These are phyloP conservation scores for Allolobophora icterica DNA, from an alignment of 2,888 invertebrate species.

Conservation along the genomic window DNA sequence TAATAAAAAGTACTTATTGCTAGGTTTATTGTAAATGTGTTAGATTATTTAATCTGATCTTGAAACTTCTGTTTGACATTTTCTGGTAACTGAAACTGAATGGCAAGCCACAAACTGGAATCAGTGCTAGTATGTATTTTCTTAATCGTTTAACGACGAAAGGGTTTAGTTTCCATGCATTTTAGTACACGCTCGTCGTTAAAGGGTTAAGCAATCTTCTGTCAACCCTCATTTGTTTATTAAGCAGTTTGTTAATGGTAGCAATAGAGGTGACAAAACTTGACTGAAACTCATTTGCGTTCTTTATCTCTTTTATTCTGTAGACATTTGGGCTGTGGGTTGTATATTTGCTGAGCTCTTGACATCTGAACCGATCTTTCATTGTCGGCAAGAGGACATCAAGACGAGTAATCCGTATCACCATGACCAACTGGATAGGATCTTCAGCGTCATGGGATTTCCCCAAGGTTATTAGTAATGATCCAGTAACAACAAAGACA, in stretches of 20 bases:
- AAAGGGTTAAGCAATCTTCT: not conserved
- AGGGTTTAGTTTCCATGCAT: no score
- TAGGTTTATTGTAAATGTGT: not conserved
- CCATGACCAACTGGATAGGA: constrained; percentile 95
- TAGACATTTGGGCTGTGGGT: constrained; percentile 98
- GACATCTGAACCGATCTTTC: constrained; percentile 98
- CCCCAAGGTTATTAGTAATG: constrained; percentile 71
- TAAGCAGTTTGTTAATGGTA: not conserved
- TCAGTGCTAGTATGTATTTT: no score
- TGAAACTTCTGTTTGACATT: not conserved
- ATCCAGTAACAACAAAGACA: constrained; percentile 73
- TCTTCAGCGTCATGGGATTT: constrained; percentile 99
- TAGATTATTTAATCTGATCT: not conserved
- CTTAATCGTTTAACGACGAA: no score
- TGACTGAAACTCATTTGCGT: not conserved
- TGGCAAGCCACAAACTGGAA: no score
- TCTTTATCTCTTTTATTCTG: not conserved
- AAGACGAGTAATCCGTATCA: constrained; percentile 99
- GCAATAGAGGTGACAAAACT: not conserved
- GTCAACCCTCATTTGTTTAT: not conserved
- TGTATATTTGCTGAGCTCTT: constrained; percentile 98
- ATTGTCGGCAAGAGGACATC: constrained; percentile 98
- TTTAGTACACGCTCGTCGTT: no score
- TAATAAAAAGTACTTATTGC: not conserved
- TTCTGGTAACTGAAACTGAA: not conserved